phyloP scores from a whole-genome alignment of 2,888 invertebrate genomes.

The Drosophila kambysellisi region DNA sequence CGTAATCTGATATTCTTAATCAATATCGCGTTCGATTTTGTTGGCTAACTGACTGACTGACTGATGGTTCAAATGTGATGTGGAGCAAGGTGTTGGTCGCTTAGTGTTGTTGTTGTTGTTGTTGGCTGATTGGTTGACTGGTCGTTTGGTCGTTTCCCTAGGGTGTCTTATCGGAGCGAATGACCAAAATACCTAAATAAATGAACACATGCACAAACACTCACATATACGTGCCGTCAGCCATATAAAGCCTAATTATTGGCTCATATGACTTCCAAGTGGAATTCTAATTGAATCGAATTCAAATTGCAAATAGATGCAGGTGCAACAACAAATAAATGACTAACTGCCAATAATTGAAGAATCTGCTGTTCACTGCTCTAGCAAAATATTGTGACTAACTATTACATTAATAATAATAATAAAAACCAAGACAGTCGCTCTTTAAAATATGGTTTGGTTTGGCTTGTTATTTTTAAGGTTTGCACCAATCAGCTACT shows the following conservation, averaged over 20 bases:
- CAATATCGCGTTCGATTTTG: slow-evolving; percentile 30
- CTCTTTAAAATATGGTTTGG: slow-evolving; percentile 55
- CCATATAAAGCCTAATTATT: slow-evolving; percentile 26
- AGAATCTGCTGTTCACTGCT: neutral
- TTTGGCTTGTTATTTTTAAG: slow-evolving; percentile 5
- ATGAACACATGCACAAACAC: neutral
- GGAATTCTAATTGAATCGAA: slow-evolving; percentile 10
- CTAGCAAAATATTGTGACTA: slow-evolving; percentile 28
- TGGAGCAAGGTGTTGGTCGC: slow-evolving; percentile 31
- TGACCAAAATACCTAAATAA: slow-evolving; percentile 40
- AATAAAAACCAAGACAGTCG: slow-evolving; percentile 20
- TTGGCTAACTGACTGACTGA: slow-evolving; percentile 14
- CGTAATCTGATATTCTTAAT: slow-evolving; percentile 52
- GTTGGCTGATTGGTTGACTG: slow-evolving; percentile 30
- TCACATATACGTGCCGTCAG: neutral
- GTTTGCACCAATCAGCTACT: slow-evolving; percentile 12
- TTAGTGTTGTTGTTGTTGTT: neutral
- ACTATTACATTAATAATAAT: slow-evolving; percentile 4
- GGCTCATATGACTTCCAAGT: slow-evolving; percentile 54
- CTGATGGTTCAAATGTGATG: slow-evolving; percentile 22
- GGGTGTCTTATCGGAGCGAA: slow-evolving; percentile 41
- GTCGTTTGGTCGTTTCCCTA: slow-evolving; percentile 8
- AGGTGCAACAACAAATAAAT: slow-evolving; percentile 15
- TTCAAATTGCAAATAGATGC: slow-evolving; percentile 3
- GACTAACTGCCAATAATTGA: slow-evolving; percentile 11